These are phyloP conservation scores for Planococcus citri DNA, from an alignment of 1,140 invertebrate species.

Conservation along the genomic window DNA sequence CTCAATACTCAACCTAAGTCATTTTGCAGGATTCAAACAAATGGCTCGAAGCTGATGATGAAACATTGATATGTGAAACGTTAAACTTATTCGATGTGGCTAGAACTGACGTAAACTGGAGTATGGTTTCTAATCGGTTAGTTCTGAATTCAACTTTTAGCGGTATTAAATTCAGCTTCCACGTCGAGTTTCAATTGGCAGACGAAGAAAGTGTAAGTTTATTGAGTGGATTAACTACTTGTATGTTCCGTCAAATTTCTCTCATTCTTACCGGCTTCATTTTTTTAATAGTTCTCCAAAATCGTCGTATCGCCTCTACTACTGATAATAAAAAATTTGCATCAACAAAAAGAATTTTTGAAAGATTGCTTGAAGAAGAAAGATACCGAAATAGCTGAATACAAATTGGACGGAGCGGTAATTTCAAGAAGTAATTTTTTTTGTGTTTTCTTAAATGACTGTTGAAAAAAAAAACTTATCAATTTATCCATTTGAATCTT, in stretches of 20 bases:
- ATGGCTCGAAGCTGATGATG: background rate
- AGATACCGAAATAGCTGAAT: conserved; percentile 8
- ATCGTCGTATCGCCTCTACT: background rate
- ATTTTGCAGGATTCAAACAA: background rate
- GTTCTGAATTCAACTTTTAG: background rate
- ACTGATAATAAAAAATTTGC: background rate
- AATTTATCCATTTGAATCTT: background rate
- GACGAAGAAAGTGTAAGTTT: background rate
- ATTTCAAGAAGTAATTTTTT: background rate
- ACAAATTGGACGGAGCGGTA: conserved; percentile 5
- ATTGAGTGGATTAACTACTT: background rate
- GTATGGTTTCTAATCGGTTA: background rate
- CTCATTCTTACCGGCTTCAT: background rate
- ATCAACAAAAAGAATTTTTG: background rate
- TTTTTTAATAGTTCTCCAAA: background rate
- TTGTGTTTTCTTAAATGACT: background rate
- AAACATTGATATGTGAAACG: background rate
- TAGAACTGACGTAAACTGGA: background rate
- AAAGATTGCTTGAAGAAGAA: background rate
- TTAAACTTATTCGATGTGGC: background rate
- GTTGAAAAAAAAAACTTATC: too few relatives aligned
- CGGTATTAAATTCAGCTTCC: background rate
- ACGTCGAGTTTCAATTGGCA: background rate
- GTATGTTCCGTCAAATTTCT: background rate
- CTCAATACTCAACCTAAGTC: too few relatives aligned